Base-by-base conservation (phyloP, 1,140 invertebrate species). In the Hypsibius dujardini region DNA sequence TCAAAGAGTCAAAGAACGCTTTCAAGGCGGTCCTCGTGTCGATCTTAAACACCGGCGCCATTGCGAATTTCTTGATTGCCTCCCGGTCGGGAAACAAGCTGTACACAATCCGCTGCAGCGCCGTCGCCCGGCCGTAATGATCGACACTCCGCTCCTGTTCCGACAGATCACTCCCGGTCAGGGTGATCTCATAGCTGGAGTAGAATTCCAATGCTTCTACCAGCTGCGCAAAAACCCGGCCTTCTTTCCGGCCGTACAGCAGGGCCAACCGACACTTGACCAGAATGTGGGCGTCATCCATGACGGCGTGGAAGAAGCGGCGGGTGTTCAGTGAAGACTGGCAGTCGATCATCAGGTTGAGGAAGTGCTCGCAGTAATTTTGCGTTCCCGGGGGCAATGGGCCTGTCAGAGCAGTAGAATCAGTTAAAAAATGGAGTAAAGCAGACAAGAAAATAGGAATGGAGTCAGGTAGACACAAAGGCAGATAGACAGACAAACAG, bases 191-290 rank as follows among this genome's bases (percentile, higher is more conserved):
- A 82, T 98, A 99, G 73, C 89, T 84, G 0, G 90, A 87, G 80
- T 98, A 99, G 77, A 97, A 96, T 78, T 93, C 93, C 12, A 99
- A 80, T 86, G 94, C 95, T 73, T 95, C 89, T 74, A 98, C 78
- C 1, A 99, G 81, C 87, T 97, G 82, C 46, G 85, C 84, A 75
- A 77, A 98, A 1, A 99, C 82, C 77, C 89, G 88, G 56, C 95
- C 95, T 77, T 97, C 93, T 3, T 84, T 81, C 73, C 90, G 81
- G 71, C 84, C 81, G 15, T 85, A 77, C 12, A 97, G 82, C 73
- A 85, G 82, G 1, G 90, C 89, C 59, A 97, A 79, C 74, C 88
- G 85, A 78, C 92, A 94, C 60, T 88, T 85, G 0, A 95, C 91
- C 15, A 99, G 87, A 1, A 98, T 80, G 79, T 98, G 94, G 74